A percentile compares a stretch with the other conserved stretches of the same genome.
These are phyloP conservation scores for Toxotes chatareus DNA, from an alignment of 2,113 vertebrate species.

Conservation along the genomic window DNA sequence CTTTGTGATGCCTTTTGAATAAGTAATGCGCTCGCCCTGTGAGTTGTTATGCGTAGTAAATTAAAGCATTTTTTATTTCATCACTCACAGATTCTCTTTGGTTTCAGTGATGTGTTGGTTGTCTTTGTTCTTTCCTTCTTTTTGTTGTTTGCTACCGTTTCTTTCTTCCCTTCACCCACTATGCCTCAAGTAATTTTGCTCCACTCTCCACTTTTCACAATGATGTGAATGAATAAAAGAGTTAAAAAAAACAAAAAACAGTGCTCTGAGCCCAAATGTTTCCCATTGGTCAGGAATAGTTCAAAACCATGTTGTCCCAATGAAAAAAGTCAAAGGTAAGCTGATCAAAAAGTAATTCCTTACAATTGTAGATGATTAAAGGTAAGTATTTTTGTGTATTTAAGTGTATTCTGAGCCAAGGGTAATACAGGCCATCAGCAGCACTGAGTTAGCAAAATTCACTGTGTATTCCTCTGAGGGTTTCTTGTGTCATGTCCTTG, in stretches of 20 bases:
- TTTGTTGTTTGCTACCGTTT: neutral
- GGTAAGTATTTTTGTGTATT: neutral
- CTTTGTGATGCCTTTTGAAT: constrained; percentile 44
- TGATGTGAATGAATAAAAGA: neutral
- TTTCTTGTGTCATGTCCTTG: too few relatives aligned
- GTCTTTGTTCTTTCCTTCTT: constrained; percentile 31
- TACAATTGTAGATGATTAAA: neutral
- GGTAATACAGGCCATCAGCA: too few relatives aligned
- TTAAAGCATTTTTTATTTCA: constrained; percentile 39
- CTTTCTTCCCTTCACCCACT: neutral
- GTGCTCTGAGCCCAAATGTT: neutral
- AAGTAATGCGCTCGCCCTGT: constrained; percentile 25
- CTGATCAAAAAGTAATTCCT: neutral
- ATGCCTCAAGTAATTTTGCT: neutral
- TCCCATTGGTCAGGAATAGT: neutral
- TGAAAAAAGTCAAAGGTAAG: neutral
- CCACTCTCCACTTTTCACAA: constrained; percentile 2
- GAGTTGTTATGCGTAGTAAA: constrained; percentile 18
- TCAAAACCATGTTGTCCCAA: neutral
- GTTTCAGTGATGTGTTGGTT: constrained; percentile 3
- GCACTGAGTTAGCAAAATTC: too few relatives aligned
- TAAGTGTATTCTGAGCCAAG: too few relatives aligned
- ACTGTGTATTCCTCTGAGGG: too few relatives aligned
- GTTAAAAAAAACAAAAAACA: neutral
- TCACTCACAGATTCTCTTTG: constrained; percentile 39